Base-by-base conservation (phyloP, 35 echinoderm and acorn worm species). In the Anneissia japonica region DNA sequence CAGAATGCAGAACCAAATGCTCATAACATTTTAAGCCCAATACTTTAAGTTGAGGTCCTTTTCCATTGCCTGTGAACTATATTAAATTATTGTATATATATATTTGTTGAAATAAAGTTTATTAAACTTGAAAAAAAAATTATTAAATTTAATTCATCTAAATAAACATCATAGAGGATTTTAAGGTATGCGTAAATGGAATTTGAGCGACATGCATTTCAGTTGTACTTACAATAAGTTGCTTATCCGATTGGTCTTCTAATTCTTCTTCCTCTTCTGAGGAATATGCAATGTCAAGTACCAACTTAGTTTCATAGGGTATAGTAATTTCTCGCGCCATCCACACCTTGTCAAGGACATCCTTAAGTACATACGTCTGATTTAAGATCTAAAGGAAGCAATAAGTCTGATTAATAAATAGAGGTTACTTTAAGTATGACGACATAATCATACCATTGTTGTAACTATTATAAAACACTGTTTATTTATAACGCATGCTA, bases 261-360 rank as follows among this genome's bases (percentile, higher is more conserved):
- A 81, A 73, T 7, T 81, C 74, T 0, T 83, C 91, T 14, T 86
- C 88, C 17, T 93, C 84, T 17, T 77, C 64, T 0, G 81, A 37
- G 31, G 86, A 74, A 46, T 89, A 46, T 17, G 74, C 74, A 10
- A 96, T 75, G 45, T 92, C 82, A 0, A 90, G 89, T 78, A 92
- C 89, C 34, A 81, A 31, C 19, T 90, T 90, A 34, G 92, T 45
- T 31, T 82, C 77, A 0, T 92, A 64, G 74, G 89, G 84, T 73
- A 90, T 92, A 26, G 51, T 64, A 64, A 64, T 64, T 2, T 64
- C 51, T 35, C 94, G 90, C 31, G 45, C 37, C 16, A 39, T 64
- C 90, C 94, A 96, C 79, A 92, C 92, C 81, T 96, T 90, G 76
- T 80, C 88, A 12, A 96, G 85, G 0, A 92, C 51, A 43, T 74